Base-by-base conservation (phyloP, 2,113 vertebrate species). In the Oryzias curvinotus region DNA sequence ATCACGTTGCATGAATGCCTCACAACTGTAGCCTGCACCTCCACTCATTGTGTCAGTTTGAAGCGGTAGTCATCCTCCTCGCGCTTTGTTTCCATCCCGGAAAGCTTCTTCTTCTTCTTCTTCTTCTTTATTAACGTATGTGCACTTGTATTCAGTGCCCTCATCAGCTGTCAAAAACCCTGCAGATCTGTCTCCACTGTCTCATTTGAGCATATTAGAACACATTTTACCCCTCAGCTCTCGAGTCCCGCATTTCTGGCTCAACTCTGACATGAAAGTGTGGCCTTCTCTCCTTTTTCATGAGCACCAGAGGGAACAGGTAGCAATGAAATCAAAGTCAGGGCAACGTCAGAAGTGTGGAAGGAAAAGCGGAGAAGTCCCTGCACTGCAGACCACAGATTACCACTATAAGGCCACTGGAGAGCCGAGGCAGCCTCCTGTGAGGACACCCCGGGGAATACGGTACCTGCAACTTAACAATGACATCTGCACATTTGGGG, bases 271-370 rank as follows among this genome's bases (percentile, higher is more conserved):
- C 78, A 85, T 74, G 58, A 73, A 79, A 79, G 55, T 74, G 63
- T 71, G 77, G 84, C 81, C 81, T 75, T 62, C 54, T 82, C 80
- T 80, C 70, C 62, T 84, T 44, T n/a, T 18, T 61, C 59, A 58
- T 52, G 81, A 78, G 77, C 77, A 57, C 81, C 82, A 57, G 66
- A 81, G 66, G 69, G 78, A 90, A 90, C 78, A 83, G 82, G 82
- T 86, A 81, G 68, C 86, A 56, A 57, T 87, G 88, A 91, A 90
- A 91, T 90, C 83, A 78, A 87, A 91, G 81, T 89, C 49, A 55
- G 75, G 64, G 70, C 62, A 44, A 54, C 73, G 73, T 85, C 56
- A 75, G 59, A 70, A 28, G 69, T 61, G 64, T 65, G 65, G 28
- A 45, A 64, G 64, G 46, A 82, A 79, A 88, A 77, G 52, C 55